phyloP scores from a whole-genome alignment of 2,797 vertebrate genomes.

The Adrianichthys oophorus region DNA sequence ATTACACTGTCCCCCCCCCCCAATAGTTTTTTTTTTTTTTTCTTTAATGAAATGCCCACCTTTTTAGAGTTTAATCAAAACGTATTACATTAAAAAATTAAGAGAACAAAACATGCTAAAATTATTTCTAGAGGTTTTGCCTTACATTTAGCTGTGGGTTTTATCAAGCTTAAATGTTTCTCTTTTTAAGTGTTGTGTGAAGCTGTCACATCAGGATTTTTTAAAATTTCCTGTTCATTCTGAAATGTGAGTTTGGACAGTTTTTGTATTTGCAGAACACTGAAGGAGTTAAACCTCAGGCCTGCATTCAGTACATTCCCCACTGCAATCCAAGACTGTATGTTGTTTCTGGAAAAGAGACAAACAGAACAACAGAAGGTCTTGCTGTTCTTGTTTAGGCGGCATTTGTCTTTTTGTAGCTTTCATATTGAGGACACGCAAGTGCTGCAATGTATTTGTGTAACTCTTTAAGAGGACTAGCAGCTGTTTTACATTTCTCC shows the following conservation, averaged over 20 bases:
- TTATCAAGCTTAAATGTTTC: conserved; percentile 47
- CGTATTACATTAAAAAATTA: no score
- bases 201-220: conserved; percentile 39
- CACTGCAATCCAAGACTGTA: conserved; percentile 48
- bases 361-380: background rate
- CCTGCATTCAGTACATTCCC: conserved; percentile 58
- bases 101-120: no score
- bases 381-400: background rate
- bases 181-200: conserved; percentile 28
- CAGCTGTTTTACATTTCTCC: no score
- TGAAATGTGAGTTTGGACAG: conserved; percentile 23
- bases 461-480: no score
- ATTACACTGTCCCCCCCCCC: no score
- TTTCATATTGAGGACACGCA: background rate
- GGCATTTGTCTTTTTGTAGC: background rate
- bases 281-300: conserved; percentile 25
- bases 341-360: conserved; percentile 22
- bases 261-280: conserved; percentile 25
- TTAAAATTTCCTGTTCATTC: conserved; percentile 23
- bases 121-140: no score
- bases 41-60: no score
- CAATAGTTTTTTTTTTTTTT: no score
- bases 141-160: conserved; percentile 33
- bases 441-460: conserved; percentile 1
- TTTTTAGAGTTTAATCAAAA: no score